A percentile compares a stretch with the other conserved stretches of the same genome.
These are phyloP conservation scores for Lichenostomus cassidix DNA, from an alignment of 2,113 vertebrate genomes.

Conservation along the genomic window DNA sequence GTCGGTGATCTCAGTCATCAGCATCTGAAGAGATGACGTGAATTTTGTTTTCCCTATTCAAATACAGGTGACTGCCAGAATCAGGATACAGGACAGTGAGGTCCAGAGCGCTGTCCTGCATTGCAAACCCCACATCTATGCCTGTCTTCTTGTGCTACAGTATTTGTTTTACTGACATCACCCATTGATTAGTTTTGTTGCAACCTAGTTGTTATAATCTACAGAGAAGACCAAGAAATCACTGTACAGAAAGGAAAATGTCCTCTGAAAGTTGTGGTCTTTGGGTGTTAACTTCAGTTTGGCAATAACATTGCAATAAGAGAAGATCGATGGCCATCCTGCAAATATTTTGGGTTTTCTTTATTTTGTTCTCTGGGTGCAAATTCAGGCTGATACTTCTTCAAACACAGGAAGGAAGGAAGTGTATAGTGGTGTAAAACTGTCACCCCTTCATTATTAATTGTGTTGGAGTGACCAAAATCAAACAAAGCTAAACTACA, in stretches of 20 bases:
- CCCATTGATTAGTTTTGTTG: background rate
- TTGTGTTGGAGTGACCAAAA: background rate
- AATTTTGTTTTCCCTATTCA: background rate
- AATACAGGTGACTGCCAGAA: background rate
- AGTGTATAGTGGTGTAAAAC: background rate
- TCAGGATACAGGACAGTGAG: background rate
- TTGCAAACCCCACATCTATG: background rate
- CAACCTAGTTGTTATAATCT: background rate
- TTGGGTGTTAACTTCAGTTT: background rate
- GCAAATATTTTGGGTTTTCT: background rate
- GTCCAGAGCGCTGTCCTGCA: background rate
- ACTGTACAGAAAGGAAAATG: background rate
- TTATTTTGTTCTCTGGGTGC: background rate
- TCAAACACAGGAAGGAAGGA: background rate
- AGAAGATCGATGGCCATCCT: background rate
- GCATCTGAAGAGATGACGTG: background rate
- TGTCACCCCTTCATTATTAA: background rate
- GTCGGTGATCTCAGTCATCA: fast-evolving
- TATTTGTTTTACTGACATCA: background rate
- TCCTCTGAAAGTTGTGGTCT: background rate
- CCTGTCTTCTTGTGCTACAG: background rate
- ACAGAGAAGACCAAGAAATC: background rate
- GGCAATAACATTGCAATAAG: background rate
- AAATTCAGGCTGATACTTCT: background rate
- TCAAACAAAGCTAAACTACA: background rate